Evolutionary conservation across 2,113 vertebrate species (phyloP).

Genomic region (Hipposideros armiger): DNA sequence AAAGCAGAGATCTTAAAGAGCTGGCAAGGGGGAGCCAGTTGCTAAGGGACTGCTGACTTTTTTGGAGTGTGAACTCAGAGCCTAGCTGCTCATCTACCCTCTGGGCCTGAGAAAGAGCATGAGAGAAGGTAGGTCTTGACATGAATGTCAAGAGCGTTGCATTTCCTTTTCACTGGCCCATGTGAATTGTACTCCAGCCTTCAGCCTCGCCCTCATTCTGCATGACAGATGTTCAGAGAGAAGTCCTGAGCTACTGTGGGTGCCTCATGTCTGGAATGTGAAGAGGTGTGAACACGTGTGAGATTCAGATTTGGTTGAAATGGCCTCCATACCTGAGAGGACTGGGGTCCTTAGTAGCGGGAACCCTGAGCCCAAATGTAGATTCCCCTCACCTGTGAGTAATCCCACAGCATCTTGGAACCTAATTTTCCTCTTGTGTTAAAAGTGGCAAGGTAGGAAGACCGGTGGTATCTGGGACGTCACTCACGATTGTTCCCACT

Average conservation of each 20-base stretch:
- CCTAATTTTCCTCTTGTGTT: too few relatives aligned
- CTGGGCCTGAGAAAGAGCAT: background rate
- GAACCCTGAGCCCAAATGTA: background rate
- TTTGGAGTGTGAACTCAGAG: background rate
- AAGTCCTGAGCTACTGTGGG: fast-evolving
- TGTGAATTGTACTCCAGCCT: background rate
- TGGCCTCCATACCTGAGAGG: background rate
- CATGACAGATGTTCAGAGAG: fast-evolving
- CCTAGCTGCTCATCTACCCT: background rate
- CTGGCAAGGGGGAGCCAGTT: fast-evolving
- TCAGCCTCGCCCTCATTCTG: background rate
- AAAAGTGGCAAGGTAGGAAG: background rate
- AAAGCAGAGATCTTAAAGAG: background rate
- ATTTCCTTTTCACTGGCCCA: background rate
- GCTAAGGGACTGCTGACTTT: fast-evolving
- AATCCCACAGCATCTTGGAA: fast-evolving
- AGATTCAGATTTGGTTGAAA: fast-evolving
- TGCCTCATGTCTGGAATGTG: fast-evolving
- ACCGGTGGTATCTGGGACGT: fast-evolving
- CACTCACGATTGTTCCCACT: fast-evolving
- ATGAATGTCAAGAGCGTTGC: fast-evolving
- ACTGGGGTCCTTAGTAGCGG: fast-evolving
- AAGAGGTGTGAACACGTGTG: fast-evolving
- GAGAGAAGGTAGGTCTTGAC: too few relatives aligned
- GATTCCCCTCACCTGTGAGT: background rate